Evolutionary conservation across 2,888 invertebrate species (phyloP), one percentile per base, ranked within the genome.

Genomic region (Artemia sinica): DNA sequence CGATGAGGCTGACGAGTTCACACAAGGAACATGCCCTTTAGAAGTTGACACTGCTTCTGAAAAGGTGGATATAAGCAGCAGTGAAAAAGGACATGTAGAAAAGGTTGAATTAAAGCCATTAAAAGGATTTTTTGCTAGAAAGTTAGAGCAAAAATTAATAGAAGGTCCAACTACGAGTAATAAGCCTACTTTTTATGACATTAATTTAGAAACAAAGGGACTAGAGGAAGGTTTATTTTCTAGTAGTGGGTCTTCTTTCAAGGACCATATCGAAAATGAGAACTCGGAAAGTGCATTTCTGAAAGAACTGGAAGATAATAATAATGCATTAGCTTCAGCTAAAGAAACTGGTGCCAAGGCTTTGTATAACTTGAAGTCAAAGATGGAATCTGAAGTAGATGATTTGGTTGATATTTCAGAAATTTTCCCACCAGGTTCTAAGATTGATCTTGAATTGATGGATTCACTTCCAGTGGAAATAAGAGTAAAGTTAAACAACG

Each of bases 341-440:
- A 58, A 58, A 58, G 28, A 58, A n/a, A 58, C n/a, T 28, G 63
- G 9, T 18, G 14, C 63, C 11, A 58, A 18, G n/a, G 28, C 28
- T n/a, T 18, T 2, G 9, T 18, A 58, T 9, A 58, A 11, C 10
- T 10, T 28, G 14, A 58, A 58, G 28, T 18, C n/a, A 58, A 9
- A n/a, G n/a, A 18, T 28, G 10, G 12, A 18, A 58, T 28, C 63
- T 58, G 63, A 58, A 10, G 28, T 10, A 8, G 63, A 58, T 58
- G 9, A n/a, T 18, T 58, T 13, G 3, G 28, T 66, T 11, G 48
- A 52, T 1, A 14, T 78, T 66, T 72, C 74, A 72, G 80, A 80
- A 72, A 77, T 80, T 70, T 80, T 80, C 74, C 80, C 80, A 6
- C 76, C 80, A 72, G 72, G 79, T 28, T 74, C 77, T 67, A 73